Evolutionary conservation across 2,113 vertebrate species (phyloP).

Genomic region (Phalacrocorax pelagicus): DNA sequence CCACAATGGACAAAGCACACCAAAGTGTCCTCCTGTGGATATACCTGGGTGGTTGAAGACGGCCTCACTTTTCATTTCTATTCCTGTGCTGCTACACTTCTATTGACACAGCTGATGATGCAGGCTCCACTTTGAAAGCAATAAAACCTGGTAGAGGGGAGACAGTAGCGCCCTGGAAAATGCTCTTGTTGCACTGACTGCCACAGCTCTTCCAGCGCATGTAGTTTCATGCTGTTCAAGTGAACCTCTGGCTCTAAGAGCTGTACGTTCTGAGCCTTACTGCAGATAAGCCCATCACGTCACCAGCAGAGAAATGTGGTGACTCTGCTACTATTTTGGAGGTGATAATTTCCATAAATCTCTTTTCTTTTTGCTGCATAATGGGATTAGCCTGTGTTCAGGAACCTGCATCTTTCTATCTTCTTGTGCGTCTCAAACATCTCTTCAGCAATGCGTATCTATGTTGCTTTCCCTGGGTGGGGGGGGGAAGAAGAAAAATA

Average conservation of each 20-base stretch:
- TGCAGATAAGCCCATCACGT: not conserved
- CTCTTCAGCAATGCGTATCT: not conserved
- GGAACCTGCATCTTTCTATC: not conserved
- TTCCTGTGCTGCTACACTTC: not conserved
- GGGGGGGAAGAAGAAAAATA: no score
- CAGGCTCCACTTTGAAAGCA: not conserved
- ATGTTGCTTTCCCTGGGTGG: fast-evolving
- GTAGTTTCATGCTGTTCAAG: not conserved
- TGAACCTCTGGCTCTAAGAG: not conserved
- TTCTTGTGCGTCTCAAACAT: not conserved
- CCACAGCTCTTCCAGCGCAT: no score
- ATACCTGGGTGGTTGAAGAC: not conserved
- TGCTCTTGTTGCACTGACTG: fast-evolving
- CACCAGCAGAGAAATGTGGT: not conserved
- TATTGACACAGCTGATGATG: not conserved
- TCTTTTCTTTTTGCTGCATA: fast-evolving
- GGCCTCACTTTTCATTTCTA: not conserved
- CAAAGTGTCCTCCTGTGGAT: not conserved
- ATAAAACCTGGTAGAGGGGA: not conserved
- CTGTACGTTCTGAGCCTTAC: not conserved
- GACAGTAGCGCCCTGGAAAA: not conserved
- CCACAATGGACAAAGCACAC: not conserved
- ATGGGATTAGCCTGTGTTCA: not conserved
- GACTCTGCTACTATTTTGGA: fast-evolving
- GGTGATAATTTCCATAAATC: not conserved